Base-by-base conservation (phyloP, 2,113 vertebrate genomes). In the Scortum barcoo region DNA sequence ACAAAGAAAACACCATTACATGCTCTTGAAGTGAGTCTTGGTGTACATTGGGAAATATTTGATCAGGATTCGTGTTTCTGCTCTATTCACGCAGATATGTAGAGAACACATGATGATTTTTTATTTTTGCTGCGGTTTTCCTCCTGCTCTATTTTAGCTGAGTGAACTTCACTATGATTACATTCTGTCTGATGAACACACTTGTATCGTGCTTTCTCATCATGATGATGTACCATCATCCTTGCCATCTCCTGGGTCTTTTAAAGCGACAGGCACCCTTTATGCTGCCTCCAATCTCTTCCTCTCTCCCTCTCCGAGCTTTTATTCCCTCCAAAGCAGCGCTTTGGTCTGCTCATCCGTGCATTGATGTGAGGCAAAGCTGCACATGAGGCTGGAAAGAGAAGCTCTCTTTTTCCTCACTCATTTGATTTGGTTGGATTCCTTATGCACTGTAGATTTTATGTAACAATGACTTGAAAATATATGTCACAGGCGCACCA, bases 201-300 rank as follows among this genome's bases (percentile, higher is more conserved):
- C 44, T 48, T 50, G 26, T 60, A 54, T 68, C 5, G 11, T 40
- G 53, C 28, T 11, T 76, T 50, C 42, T 44, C 62, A 60, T 78
- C 54, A 56, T 56, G 16, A 36, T 62, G 71, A 56, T 67, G 57
- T 46, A 72, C 1, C 68, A 73, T 70, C 78, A 74, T 84, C 67
- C 24, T 50, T 26, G 3, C 54, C 19, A 11, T 46, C 69, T 74
- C 60, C 48, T 46, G 44, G 40, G 8, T 77, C 33, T 86, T 76
- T 93, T 93, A 94, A 94, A 93, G 92, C 20, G 83, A 76, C 84
- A 94, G 83, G 60, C 86, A 19, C 85, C n/a, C 42, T 74, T 71
- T 3, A 11, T 61, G 48, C 78, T 65, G 80, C 81, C 76, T 89
- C 77, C 22, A 71, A 65, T 84, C 70, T 60, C 68, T 73, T 51